Evolutionary conservation across 2,113 vertebrate species (phyloP), one percentile per base, ranked within the genome.

Genomic region (Bambusicola thoracicus): DNA sequence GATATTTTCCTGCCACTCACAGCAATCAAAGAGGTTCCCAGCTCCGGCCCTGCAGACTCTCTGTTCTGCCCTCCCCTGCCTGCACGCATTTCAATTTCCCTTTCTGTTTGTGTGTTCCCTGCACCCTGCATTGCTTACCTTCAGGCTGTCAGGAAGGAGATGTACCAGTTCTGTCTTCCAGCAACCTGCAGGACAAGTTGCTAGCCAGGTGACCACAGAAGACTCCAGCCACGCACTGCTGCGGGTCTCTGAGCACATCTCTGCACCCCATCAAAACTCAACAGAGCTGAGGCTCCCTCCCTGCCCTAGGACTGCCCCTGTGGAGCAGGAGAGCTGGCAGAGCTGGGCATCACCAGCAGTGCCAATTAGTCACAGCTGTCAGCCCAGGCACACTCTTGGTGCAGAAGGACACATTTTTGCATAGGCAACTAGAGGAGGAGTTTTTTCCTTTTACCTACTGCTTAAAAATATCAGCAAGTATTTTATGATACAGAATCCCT

Each of bases 241-340:
- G 62, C 44, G 73, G 48, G 25, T 12, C 49, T 19, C 19, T 7
- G 49, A 32, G 67, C 58, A 49, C 38, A 41, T 17, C 51, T 44
- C 63, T 0, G 7, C 29, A 72, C 11, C 34, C 55, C 0, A 0
- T 25, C 6, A 40, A 36, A 87, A 51, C 25, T 56, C 40, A 10
- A 53, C 7, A 40, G 68, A 38, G 25, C 1, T 41, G 30, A 32
- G 36, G 29, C 5, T 27, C 88, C 48, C 62, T 53, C 48, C 24
- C 11, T 15, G 1, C 0, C 1, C 15, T 13, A 4, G 6, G 32
- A 13, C 56, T 68, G n/a, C 43, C 38, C 0, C 0, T 4, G 11
- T 5, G 4, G 53, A 48, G 30, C 46, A 67, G 51, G 55, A 43
- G 18, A 81, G 12, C 55, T 58, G 55, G 61, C 69, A 20, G 14